Percentiles rank a stretch among this genome's conserved stretches.
These are phyloP conservation scores for Emesis furor DNA, from an alignment of 2,888 invertebrate species.

Conservation along the genomic window DNA sequence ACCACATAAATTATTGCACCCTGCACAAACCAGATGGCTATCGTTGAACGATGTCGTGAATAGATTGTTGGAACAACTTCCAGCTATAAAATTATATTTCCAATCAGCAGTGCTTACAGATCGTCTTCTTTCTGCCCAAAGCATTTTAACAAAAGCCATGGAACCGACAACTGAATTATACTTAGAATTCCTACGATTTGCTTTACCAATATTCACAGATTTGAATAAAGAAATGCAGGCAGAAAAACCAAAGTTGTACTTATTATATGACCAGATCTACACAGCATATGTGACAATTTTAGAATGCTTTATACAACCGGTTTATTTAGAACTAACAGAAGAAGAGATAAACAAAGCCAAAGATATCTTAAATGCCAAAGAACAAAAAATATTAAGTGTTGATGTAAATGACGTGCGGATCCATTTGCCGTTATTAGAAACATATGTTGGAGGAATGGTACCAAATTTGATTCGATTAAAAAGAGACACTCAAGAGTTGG, in stretches of 20 bases:
- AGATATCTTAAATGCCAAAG: conserved; percentile 20
- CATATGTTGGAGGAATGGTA: conserved; percentile 11
- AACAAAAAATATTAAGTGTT: conserved; percentile 32
- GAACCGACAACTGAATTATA: conserved; percentile 68
- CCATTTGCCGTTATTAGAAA: conserved; percentile 7
- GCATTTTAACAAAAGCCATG: conserved; percentile 33
- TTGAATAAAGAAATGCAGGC: conserved; percentile 72
- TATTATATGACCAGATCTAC: conserved; percentile 47
- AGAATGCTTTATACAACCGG: conserved; percentile 50
- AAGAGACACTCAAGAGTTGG: too few relatives aligned
- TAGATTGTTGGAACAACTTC: neutral
- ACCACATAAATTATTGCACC: conserved; percentile 50
- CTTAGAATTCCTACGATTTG: conserved; percentile 67
- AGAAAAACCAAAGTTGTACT: conserved; percentile 62
- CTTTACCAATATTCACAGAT: conserved; percentile 65
- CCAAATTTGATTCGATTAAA: too few relatives aligned
- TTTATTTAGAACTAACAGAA: conserved; percentile 47
- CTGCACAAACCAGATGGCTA: conserved; percentile 52
- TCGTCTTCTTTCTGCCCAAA: conserved; percentile 70
- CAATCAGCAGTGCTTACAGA: conserved; percentile 67
- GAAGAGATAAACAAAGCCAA: conserved; percentile 29
- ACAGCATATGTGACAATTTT: conserved; percentile 43
- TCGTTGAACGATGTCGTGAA: conserved; percentile 31
- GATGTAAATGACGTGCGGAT: conserved; percentile 23
- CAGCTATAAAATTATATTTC: conserved; percentile 66